These are phyloP conservation scores for Acleris literana DNA, from an alignment of 2,888 invertebrate genomes.

Conservation along the genomic window DNA sequence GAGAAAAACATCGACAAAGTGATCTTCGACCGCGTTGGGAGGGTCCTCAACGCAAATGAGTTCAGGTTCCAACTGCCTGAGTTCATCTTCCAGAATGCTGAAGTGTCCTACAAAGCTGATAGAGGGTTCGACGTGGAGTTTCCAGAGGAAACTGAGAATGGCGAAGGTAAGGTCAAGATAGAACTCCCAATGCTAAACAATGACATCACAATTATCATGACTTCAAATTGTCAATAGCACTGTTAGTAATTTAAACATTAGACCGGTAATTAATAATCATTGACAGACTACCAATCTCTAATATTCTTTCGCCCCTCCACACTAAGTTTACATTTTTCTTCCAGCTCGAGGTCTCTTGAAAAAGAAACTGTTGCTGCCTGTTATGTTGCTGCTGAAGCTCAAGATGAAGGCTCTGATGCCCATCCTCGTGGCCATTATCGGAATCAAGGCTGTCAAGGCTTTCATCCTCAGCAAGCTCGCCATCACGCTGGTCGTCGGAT, in stretches of 20 bases:
- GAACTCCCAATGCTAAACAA: background rate
- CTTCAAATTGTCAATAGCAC: too few relatives aligned
- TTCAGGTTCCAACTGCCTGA: slow-evolving; percentile 89
- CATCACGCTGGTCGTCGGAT: slow-evolving; percentile 90
- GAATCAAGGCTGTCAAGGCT: slow-evolving; percentile 92
- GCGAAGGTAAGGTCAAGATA: slow-evolving; percentile 72
- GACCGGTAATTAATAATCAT: too few relatives aligned
- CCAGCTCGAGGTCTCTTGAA: slow-evolving; percentile 90
- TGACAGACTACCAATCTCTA: too few relatives aligned
- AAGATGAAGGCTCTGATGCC: slow-evolving; percentile 94
- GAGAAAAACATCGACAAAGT: slow-evolving; percentile 88
- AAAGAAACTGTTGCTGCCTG: slow-evolving; percentile 92
- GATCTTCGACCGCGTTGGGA: slow-evolving; percentile 88
- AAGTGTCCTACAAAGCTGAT: slow-evolving; percentile 86
- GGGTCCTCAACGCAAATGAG: slow-evolving; percentile 89
- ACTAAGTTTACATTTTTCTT: slow-evolving; percentile 42
- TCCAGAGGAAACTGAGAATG: slow-evolving; percentile 80
- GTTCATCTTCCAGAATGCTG: slow-evolving; percentile 86
- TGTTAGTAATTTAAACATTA: too few relatives aligned
- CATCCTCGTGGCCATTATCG: slow-evolving; percentile 90
- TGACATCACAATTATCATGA: background rate
- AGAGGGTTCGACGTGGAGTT: slow-evolving; percentile 86
- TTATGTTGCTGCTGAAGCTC: slow-evolving; percentile 90
- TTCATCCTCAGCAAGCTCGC: slow-evolving; percentile 93
- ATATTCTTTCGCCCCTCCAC: too few relatives aligned